These are phyloP conservation scores for Brachirus orientalis DNA, from an alignment of 2,113 vertebrate genomes.

Conservation along the genomic window DNA sequence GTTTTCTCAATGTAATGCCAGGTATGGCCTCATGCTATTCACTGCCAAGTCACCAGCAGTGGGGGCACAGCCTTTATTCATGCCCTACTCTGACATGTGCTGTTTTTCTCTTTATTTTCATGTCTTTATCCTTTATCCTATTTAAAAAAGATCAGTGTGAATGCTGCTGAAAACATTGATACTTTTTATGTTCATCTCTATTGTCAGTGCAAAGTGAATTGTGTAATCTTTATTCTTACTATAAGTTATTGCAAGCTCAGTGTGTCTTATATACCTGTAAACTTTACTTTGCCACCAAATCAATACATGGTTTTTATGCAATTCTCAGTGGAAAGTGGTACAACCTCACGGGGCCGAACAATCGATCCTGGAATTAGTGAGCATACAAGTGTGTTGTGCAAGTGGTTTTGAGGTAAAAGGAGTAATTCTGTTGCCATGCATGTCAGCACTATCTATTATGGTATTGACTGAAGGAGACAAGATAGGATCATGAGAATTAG, in stretches of 20 bases:
- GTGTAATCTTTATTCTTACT: slow-evolving; percentile 1
- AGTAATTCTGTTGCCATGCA: not conserved
- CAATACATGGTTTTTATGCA: slow-evolving; percentile 18
- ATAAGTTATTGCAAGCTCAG: not conserved
- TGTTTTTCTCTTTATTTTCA: not conserved
- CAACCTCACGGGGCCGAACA: not conserved
- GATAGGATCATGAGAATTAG: slow-evolving; percentile 7
- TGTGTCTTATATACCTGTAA: slow-evolving; percentile 3
- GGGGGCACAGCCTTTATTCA: slow-evolving; percentile 63
- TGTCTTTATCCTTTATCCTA: not conserved
- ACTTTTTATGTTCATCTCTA: slow-evolving; percentile 2
- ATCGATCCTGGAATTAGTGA: slow-evolving; percentile 4
- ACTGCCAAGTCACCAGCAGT: slow-evolving; percentile 56
- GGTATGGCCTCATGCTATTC: slow-evolving; percentile 53
- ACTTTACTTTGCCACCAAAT: slow-evolving; percentile 13
- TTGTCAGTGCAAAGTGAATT: not conserved
- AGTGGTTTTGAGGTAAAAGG: slow-evolving; percentile 14
- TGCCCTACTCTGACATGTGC: slow-evolving; percentile 45
- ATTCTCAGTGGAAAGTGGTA: slow-evolving; percentile 7
- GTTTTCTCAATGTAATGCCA: slow-evolving; percentile 67
- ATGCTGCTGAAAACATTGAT: slow-evolving; percentile 1
- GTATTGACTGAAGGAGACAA: slow-evolving; percentile 17
- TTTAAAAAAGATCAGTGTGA: not conserved
- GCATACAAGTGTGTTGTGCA: not conserved
- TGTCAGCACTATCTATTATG: slow-evolving; percentile 16